A percentile compares a stretch with the other conserved stretches of the same genome.
These are phyloP conservation scores for Lepidothrix coronata DNA, from an alignment of 2,113 vertebrate species.

Conservation along the genomic window DNA sequence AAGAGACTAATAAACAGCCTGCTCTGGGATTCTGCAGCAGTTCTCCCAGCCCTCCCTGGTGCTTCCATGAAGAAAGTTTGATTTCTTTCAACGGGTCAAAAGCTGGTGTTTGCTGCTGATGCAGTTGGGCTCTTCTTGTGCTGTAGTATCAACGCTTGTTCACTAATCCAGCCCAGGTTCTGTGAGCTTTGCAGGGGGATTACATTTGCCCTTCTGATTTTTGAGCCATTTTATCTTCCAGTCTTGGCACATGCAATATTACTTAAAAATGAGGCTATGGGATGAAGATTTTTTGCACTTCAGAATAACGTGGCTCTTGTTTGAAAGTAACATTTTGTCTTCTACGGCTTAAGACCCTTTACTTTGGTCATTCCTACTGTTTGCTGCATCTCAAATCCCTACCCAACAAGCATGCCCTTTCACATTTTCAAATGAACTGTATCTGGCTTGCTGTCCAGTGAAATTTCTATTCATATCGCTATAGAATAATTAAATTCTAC, in stretches of 20 bases:
- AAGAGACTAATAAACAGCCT: neutral
- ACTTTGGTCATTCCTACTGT: neutral
- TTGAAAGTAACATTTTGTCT: neutral
- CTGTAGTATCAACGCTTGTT: neutral
- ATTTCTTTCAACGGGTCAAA: neutral
- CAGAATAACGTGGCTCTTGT: neutral
- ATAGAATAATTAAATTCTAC: neutral
- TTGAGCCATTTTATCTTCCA: neutral
- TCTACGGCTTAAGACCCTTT: neutral
- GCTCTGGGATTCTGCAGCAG: neutral
- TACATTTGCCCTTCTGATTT: neutral
- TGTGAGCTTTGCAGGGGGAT: neutral
- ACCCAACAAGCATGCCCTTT: neutral
- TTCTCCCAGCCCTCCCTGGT: neutral
- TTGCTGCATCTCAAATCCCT: neutral
- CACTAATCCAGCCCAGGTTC: neutral
- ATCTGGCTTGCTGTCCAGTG: neutral
- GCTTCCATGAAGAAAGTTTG: neutral
- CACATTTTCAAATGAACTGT: neutral
- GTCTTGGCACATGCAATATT: neutral
- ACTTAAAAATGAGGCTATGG: neutral
- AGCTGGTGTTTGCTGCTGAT: neutral
- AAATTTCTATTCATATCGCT: neutral
- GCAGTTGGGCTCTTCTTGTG: neutral
- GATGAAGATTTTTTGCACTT: neutral